These are phyloP conservation scores for Leptosomus discolor DNA, from an alignment of 2,113 vertebrate genomes.

Conservation along the genomic window DNA sequence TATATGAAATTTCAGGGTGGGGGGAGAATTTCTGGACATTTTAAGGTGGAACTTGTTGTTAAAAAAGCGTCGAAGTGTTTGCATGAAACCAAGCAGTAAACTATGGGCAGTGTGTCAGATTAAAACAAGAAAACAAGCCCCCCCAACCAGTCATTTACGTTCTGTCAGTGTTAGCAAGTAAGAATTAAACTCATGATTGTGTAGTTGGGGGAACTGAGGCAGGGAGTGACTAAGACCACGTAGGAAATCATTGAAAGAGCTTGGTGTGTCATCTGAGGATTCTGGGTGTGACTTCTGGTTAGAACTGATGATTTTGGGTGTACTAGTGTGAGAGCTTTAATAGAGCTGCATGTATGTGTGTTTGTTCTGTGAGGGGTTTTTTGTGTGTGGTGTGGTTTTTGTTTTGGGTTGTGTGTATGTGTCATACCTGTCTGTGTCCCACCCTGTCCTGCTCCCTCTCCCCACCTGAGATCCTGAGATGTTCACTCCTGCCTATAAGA, in stretches of 20 bases:
- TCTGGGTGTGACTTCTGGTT: neutral
- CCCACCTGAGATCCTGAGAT: neutral
- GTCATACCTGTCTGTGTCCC: rapidly evolving
- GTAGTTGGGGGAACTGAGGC: neutral
- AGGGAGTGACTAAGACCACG: neutral
- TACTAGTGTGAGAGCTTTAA: neutral
- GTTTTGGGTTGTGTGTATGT: neutral
- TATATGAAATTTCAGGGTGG: neutral
- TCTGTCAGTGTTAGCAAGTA: neutral
- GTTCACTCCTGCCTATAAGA: neutral
- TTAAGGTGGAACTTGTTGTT: neutral
- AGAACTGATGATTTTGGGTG: neutral
- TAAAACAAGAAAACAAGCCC: neutral
- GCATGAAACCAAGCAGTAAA: neutral
- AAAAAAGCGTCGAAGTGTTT: neutral
- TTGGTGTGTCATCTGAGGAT: neutral
- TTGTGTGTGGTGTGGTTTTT: neutral
- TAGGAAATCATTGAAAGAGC: neutral
- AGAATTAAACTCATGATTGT: neutral
- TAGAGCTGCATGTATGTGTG: neutral
- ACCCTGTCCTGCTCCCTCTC: neutral
- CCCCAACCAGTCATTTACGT: neutral
- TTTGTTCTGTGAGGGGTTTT: neutral
- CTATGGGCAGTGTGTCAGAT: neutral
- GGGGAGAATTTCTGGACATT: neutral